These are phyloP conservation scores for Myotis davidii DNA, from an alignment of 2,113 vertebrate species.

Conservation along the genomic window DNA sequence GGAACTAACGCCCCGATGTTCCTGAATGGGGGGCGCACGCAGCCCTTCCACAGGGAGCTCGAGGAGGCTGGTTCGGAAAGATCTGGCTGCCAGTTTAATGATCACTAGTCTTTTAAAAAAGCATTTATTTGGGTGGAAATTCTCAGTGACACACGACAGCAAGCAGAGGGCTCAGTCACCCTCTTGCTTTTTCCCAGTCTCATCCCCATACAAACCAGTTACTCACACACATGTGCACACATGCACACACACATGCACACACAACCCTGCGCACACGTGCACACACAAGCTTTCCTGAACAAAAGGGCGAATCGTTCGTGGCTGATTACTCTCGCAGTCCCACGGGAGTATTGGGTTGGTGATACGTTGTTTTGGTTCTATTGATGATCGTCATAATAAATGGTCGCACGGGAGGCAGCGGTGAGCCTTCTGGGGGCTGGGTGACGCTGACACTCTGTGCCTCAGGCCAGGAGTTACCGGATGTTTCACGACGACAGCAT, in stretches of 20 bases:
- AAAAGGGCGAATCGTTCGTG: background rate
- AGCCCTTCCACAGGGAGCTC: background rate
- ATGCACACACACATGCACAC: accelerated
- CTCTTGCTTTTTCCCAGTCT: background rate
- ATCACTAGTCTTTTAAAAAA: background rate
- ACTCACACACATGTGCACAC: accelerated
- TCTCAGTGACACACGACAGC: background rate
- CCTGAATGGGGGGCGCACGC: too few species aligned
- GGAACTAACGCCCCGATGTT: background rate
- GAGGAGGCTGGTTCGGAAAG: background rate
- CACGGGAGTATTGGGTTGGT: background rate
- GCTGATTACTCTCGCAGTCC: background rate
- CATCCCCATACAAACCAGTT: background rate
- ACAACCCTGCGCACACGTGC: accelerated
- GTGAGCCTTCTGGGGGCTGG: background rate
- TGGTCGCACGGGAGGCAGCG: too few species aligned
- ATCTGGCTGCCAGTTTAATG: background rate
- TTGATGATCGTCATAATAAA: background rate
- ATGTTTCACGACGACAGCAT: conserved; percentile 99
- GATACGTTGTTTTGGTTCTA: background rate
- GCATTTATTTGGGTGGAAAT: background rate
- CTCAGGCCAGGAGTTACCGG: conserved; percentile 91
- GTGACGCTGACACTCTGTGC: background rate
- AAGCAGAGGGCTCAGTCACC: background rate
- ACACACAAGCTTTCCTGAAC: background rate